Base-by-base conservation (phyloP, 2,888 invertebrate species). In the Scaptomyza parva region DNA sequence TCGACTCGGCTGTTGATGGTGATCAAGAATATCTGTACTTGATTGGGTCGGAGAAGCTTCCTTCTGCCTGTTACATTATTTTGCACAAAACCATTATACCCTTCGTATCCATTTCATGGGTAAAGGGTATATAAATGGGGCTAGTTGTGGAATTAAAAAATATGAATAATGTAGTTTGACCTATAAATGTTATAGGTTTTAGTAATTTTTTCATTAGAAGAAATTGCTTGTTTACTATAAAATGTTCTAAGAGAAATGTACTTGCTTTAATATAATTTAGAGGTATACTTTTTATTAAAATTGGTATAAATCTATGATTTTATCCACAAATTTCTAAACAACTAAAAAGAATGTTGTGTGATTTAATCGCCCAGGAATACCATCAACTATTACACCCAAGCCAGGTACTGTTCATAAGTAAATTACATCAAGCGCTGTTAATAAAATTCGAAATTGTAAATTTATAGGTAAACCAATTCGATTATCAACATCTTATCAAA, bases 261-360 rank as follows among this genome's bases (percentile, higher is more conserved):
- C 94, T 94, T 94, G 92, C 93, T 93, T 93, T 94, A 89, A 94
- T 94, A 77, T 89, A 92, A 87, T 92, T 92, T 81, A 92, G 90
- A 66, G 92, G 91, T 53, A 93, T 92, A 86, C 92, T 93, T 94
- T 95, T 94, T 85, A 94, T 91, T 63, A 93, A 93, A 93, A 96
- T 95, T 30, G 95, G 96, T 92, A 96, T 96, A 93, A 96, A 96
- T 63, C 95, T 95, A 91, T 96, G 95, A 90, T 96, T 96, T 54
- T 94, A 93, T 0, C 96, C 96, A 92, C 96, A 96, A 92, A 96
- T 96, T 94, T 96, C 95, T 79, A 95, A 96, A 90, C 96, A 96
- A 81, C 93, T 92, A 81, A 92, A 92, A 90, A 95, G 93, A 80
- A 92, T 93, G 88, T n/a, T n/a, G 92, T 92, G 94, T 95, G 94